Conservation (phyloP, 2,113 vertebrate genomes). For the Nipponia nippon region DNA sequence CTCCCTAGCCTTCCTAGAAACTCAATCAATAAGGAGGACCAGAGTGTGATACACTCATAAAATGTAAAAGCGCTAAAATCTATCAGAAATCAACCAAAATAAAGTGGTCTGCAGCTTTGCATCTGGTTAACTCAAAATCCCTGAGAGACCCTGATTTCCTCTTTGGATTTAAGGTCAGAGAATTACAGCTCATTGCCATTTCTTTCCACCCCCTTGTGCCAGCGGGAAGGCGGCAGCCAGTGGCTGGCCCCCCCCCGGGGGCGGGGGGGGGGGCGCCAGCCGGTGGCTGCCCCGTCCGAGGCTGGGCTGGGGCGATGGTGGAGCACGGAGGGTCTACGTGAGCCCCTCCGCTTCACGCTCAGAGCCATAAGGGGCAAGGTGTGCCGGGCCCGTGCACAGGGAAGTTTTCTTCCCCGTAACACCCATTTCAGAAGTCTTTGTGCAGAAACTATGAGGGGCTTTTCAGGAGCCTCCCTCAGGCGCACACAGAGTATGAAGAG, state of each 20-base stretch:
- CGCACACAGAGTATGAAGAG: accelerated
- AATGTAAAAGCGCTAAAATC: background rate
- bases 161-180: background rate
- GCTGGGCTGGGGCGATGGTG: accelerated
- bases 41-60: background rate
- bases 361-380: accelerated
- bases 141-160: accelerated
- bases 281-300: no score
- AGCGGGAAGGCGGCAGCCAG: background rate
- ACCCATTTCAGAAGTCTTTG: background rate
- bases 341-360: background rate
- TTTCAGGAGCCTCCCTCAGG: background rate
- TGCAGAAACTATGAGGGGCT: background rate
- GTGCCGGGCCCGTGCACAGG: accelerated
- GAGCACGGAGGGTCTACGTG: accelerated
- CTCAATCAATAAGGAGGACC: background rate
- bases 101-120: background rate
- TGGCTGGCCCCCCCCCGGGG: no score
- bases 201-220: accelerated
- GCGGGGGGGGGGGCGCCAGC: no score
- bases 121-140: background rate
- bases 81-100: background rate
- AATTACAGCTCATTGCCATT: background rate
- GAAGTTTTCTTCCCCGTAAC: background rate
- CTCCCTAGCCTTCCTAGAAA: background rate